Evolutionary conservation across 2,888 invertebrate genomes (phyloP).

Genomic region (Spodoptera littoralis): DNA sequence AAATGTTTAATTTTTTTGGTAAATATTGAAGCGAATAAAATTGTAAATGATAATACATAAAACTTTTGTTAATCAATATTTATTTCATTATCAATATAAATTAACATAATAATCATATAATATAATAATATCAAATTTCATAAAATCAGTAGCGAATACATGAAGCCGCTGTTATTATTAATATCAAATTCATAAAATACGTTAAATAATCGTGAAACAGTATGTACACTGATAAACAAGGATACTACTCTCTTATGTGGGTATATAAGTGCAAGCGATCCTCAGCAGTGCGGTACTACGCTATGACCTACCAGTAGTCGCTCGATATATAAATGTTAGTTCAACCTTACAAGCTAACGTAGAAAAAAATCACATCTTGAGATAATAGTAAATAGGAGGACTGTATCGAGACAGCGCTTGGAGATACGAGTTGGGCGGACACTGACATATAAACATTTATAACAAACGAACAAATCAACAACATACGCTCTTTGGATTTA

Average conservation of each 20-base stretch:
- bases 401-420: constrained; percentile 81
- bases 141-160: constrained; percentile 80
- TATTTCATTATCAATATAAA: constrained; percentile 82
- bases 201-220: constrained; percentile 60
- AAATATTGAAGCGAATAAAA: constrained; percentile 16
- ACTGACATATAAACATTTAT: constrained; percentile 62
- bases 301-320: constrained; percentile 67
- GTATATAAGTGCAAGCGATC: constrained; percentile 83
- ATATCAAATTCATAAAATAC: constrained; percentile 70
- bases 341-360: constrained; percentile 79
- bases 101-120: constrained; percentile 73
- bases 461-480: constrained; percentile 62
- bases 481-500: constrained; percentile 83
- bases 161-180: constrained; percentile 75
- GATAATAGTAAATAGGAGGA: constrained; percentile 85
- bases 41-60: constrained; percentile 57
- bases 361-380: constrained; percentile 86
- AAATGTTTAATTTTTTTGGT: constrained; percentile 12
- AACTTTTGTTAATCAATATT: constrained; percentile 80
- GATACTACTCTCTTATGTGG: constrained; percentile 83
- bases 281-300: constrained; percentile 62
- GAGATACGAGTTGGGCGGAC: constrained; percentile 83
- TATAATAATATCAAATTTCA: constrained; percentile 75
- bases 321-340: constrained; percentile 75
- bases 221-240: constrained; percentile 64